Base-by-base conservation (phyloP, 2,113 vertebrate species). In the Falcunculus frontatus region DNA sequence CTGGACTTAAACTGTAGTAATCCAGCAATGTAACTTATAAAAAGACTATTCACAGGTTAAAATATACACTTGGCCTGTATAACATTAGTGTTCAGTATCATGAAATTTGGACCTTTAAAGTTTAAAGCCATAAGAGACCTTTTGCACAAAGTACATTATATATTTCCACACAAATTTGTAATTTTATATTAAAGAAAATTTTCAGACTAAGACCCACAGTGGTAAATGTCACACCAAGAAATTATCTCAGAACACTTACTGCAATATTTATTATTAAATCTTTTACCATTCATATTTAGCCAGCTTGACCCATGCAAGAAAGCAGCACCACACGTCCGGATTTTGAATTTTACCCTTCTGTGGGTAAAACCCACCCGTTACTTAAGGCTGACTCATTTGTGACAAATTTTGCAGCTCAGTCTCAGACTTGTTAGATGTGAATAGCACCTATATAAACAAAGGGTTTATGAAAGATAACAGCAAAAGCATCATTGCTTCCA, bases 391-490 rank as follows among this genome's bases (percentile, higher is more conserved):
- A 90, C 60, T 93, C 73, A 69, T 53, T 81, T 81, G 81, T 83
- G 76, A 89, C 76, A 96, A 94, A 95, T 65, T 52, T 84, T 20
- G 10, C 77, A 84, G 80, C 77, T 94, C 77, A 80, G 92, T 84
- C 90, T 95, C 91, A 67, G 82, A 94, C 39, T 80, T 96, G 57
- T 89, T 94, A 95, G 92, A 89, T 94, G 90, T 85, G 83, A 93
- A 93, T 42, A 95, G 78, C 92, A 94, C 94, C 87, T 97, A 90
- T 47, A 78, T 70, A 96, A 93, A 94, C 89, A 97, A 95, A 96
- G 82, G 85, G 81, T 82, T 95, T 97, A 93, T 81, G 67, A 81
- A 77, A 78, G 75, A 68, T 74, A 94, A 77, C 79, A 86, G 50
- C 47, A 86, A 87, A 92, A 78, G 25, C 73, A 87, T 63, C 64